Evolutionary conservation across 2,888 invertebrate species (phyloP).

Genomic region (Strigamia transsilvanica): DNA sequence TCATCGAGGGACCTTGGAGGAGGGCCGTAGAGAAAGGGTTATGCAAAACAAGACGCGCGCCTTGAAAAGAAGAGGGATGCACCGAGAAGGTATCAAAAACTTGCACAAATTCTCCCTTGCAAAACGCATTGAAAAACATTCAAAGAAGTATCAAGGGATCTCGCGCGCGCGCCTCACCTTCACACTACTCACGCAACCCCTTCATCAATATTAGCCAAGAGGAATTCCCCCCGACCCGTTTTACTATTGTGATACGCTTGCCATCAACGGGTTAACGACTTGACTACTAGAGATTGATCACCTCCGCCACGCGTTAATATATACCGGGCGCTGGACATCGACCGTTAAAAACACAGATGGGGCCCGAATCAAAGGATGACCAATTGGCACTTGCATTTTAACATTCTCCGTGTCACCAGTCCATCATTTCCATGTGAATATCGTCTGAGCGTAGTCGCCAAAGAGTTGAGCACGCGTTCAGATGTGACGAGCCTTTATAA

Average conservation of each 20-base stretch:
- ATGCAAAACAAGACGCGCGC: conserved; percentile 46
- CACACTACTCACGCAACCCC: not conserved
- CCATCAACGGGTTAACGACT: conserved; percentile 45
- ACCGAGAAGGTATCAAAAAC: conserved; percentile 11
- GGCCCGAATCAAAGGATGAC: not conserved
- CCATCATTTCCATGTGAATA: conserved; percentile 42
- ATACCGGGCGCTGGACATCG: not conserved
- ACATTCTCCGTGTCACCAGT: conserved; percentile 35
- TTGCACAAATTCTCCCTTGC: conserved; percentile 3
- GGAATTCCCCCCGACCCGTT: not conserved
- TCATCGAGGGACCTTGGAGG: conserved; percentile 47
- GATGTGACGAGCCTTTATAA: conserved; percentile 41
- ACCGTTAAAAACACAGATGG: conserved; percentile 11
- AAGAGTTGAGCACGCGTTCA: conserved; percentile 42
- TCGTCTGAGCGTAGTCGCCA: conserved; percentile 14
- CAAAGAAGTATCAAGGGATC: not conserved
- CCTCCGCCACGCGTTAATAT: conserved; percentile 21
- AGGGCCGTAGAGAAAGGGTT: conserved; percentile 48
- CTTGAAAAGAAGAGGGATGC: conserved; percentile 38
- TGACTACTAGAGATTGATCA: conserved; percentile 41
- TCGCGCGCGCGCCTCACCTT: conserved; percentile 1
- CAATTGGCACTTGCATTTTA: conserved; percentile 19
- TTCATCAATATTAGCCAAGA: conserved; percentile 23
- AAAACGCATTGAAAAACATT: conserved; percentile 1
- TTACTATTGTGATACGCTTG: conserved; percentile 28